Base-by-base conservation (phyloP, 2,113 vertebrate species). In the Emydura subglobosa region DNA sequence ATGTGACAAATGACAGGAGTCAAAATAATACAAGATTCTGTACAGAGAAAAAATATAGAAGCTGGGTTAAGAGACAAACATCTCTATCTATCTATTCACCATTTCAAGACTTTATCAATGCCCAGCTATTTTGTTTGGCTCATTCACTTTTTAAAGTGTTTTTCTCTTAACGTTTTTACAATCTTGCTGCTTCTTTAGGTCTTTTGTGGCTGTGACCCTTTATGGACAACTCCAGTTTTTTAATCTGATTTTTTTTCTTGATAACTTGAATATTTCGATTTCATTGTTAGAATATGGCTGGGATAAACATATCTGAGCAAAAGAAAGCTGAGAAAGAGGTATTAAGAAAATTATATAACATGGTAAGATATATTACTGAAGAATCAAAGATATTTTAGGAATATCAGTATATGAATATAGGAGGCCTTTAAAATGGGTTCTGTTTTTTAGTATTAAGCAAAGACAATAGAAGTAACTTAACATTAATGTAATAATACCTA, bases 261-360 rank as follows among this genome's bases (percentile, higher is more conserved):
- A 21, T 91, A 72, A 44, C 79, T 94, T 39, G 95, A 94, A 91
- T 94, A 91, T 93, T 94, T 95, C 88, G 80, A 85, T 92, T 96
- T 96, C 95, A 57, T 96, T 96, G 79, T 96, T 95, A 91, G 74
- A 49, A 54, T 85, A 72, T 86, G 78, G 53, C 74, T 95, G 44
- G n/a, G 65, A 92, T 90, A 95, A 97, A 96, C 19, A 95, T 86
- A 93, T 95, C 88, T 92, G 55, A n/a, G 82, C 89, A 93, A 89
- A 95, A 92, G 94, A 95, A 95, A 96, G 85, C 90, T 86, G 93
- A 95, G 94, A 95, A 96, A 93, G 42, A 88, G 92, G 59, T 79
- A 57, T 88, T 91, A 93, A 72, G 88, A 92, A 96, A 96, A 94
- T 16, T 79, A 93, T 82, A 83, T 29, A 92, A 89, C 55, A 72